Evolutionary conservation across 2,797 vertebrate genomes (phyloP).

Genomic region (Peromyscus aztecus): DNA sequence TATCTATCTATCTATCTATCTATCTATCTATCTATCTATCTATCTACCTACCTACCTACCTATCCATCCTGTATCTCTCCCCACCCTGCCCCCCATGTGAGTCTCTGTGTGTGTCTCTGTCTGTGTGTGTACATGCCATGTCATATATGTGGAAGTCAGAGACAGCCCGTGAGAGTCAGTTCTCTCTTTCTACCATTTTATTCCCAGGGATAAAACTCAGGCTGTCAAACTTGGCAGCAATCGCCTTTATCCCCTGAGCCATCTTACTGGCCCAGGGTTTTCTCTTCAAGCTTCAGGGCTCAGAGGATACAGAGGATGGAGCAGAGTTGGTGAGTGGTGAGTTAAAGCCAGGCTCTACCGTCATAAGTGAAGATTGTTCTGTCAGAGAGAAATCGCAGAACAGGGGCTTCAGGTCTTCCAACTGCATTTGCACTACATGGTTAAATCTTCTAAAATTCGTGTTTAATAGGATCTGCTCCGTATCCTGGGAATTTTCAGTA

Average conservation of each 20-base stretch:
- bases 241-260: not conserved
- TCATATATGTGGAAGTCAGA: not conserved
- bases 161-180: not conserved
- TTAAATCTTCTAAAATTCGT: not conserved
- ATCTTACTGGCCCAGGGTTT: not conserved
- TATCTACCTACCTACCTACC: not conserved
- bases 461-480: not conserved
- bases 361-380: not conserved
- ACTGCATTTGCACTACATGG: not conserved
- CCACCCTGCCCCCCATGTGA: not conserved
- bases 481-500: not conserved
- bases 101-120: not conserved
- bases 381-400: not conserved
- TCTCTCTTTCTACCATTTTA: not conserved
- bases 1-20: too few species aligned
- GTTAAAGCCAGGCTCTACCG: constrained; percentile 6
- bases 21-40: not conserved
- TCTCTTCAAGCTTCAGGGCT: not conserved
- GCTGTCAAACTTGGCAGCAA: not conserved
- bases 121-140: not conserved
- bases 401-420: not conserved
- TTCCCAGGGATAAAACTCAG: not conserved
- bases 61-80: not conserved
- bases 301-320: not conserved
- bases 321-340: not conserved